Conservation (phyloP, 2,888 invertebrate genomes). For the Leptopilina syphax region DNA sequence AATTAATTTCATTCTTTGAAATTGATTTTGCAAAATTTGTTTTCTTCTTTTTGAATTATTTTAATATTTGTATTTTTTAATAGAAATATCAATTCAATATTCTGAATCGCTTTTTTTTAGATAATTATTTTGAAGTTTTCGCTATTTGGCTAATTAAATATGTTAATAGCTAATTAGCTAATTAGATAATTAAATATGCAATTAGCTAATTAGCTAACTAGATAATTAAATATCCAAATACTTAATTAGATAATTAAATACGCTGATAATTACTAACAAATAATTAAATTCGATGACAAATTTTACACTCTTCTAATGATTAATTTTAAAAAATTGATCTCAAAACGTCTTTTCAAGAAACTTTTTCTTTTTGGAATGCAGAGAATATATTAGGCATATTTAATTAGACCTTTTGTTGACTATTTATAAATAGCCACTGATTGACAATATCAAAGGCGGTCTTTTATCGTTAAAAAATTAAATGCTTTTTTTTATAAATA, state of each 20-base stretch:
- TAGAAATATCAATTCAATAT: background rate
- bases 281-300: too few relatives aligned
- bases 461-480: background rate
- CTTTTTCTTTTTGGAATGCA: constrained; percentile 19
- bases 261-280: too few relatives aligned
- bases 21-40: too few relatives aligned
- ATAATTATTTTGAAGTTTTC: too few relatives aligned
- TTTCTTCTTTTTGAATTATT: too few relatives aligned
- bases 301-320: constrained; percentile 41
- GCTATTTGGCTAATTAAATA: too few relatives aligned
- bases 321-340: constrained; percentile 11
- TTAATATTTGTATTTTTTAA: too few relatives aligned
- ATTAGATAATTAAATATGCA: too few relatives aligned
- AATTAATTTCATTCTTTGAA: background rate
- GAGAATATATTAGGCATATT: constrained; percentile 12
- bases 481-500: background rate
- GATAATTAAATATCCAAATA: too few relatives aligned
- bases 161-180: too few relatives aligned
- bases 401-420: constrained; percentile 26
- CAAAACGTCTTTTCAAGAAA: constrained; percentile 12
- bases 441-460: constrained; percentile 29
- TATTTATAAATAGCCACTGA: constrained; percentile 11
- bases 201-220: too few relatives aligned
- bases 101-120: background rate
- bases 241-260: too few relatives aligned